Evolutionary conservation across 2,888 invertebrate species (phyloP), one percentile per base, ranked within the genome.

Genomic region (Apocheima hispidaria): DNA sequence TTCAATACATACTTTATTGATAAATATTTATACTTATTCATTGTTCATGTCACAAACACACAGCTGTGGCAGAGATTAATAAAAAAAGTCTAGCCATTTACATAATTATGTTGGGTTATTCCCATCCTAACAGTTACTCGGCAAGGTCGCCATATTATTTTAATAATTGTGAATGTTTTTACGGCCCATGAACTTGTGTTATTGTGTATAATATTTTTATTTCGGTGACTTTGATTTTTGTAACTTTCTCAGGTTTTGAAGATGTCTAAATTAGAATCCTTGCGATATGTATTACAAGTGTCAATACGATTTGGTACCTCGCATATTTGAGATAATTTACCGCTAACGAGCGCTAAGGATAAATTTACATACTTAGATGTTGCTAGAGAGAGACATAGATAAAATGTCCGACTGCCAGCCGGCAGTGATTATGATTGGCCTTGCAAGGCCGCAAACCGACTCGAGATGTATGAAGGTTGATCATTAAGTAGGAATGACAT

Each of bases 41-140:
- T 75, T 72, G 69, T 75, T 71, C 72, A 72, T 66, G 67, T 69
- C 68, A 63, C 43, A 69, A 65, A 58, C 65, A 72, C 78, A 81
- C 83, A 83, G 80, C 81, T 82, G 77, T 73, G 71, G 64, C 61
- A 38, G 54, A 72, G 69, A 75, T 75, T 72, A 72, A 67, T 73
- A 73, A 68, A 66, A 75, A 77, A 78, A 49, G 59, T 69, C 61
- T 62, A 57, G 61, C 66, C 58, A 76, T 82, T 83, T 77, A 72
- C 79, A 82, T 82, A 81, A 78, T 78, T 71, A 71, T 69, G 69
- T 63, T 74, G 81, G 82, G 79, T 83, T 81, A 78, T 81, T 79
- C 76, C 79, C 60, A 78, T 62, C 65, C 57, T 72, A 82, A 87
- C 87, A 84, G 86, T 85, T 87, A 84, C 73, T 66, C 69, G 70